phyloP scores from a whole-genome alignment of 2,888 invertebrate genomes.

The Leucoptera coffeella region DNA sequence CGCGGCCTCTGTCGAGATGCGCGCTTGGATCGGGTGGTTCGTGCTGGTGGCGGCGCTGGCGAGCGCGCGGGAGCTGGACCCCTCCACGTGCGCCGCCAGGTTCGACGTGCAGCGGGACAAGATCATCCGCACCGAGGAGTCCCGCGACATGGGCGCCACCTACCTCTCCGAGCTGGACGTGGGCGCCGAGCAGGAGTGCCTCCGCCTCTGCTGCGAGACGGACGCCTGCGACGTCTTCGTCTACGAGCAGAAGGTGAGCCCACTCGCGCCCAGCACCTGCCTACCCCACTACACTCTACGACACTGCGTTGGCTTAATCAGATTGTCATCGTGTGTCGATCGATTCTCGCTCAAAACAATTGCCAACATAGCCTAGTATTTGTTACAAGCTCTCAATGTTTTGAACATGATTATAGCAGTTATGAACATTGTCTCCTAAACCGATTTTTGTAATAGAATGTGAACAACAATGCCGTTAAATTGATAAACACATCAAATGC shows the following conservation, averaged over 20 bases:
- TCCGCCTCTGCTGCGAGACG: conserved; percentile 82
- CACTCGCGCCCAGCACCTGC: conserved; percentile 1
- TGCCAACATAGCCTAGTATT: too few relatives aligned
- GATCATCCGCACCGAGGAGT: conserved; percentile 87
- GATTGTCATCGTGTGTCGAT: too few relatives aligned
- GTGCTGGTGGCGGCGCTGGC: conserved; percentile 15
- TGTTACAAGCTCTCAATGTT: too few relatives aligned
- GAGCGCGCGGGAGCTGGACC: conserved; percentile 48
- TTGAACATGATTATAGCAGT: too few relatives aligned
- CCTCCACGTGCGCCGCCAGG: conserved; percentile 64
- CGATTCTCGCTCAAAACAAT: too few relatives aligned
- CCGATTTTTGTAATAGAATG: too few relatives aligned
- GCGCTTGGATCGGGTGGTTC: conserved; percentile 14
- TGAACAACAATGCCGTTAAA: too few relatives aligned
- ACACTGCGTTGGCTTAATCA: too few relatives aligned
- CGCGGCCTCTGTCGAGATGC: conserved; percentile 1
- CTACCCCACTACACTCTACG: too few relatives aligned
- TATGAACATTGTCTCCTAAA: too few relatives aligned
- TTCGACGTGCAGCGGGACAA: conserved; percentile 85
- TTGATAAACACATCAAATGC: too few relatives aligned
- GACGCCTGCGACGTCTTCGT: conserved; percentile 85
- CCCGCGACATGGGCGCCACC: conserved; percentile 80
- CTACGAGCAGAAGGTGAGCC: conserved; percentile 79
- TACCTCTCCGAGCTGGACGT: conserved; percentile 82
- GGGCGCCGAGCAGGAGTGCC: conserved; percentile 73